Evolutionary conservation across 2,797 vertebrate species (phyloP), one percentile per base, ranked within the genome.

Genomic region (Sebastolobus alascanus): DNA sequence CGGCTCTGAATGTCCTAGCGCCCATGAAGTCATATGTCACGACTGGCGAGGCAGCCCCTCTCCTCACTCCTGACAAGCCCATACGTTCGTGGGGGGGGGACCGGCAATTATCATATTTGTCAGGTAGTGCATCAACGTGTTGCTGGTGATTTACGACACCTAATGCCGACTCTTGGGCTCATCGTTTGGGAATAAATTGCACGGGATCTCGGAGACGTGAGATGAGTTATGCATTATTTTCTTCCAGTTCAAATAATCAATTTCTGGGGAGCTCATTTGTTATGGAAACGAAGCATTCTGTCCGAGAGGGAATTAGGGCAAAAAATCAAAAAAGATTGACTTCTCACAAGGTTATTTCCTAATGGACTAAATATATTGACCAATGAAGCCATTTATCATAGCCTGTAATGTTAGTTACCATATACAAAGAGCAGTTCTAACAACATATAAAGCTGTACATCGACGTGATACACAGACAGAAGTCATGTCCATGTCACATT

Each of bases 21-120:
- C 88, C 93, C 93, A 92, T 92, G 90, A 94, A 96, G 93, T 94
- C 94, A 92, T 95, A 94, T 94, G 94, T 96, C 94, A 95, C 54
- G 83, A 82, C 84, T 69, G 91, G 91, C 80, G 90, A 93, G 88
- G 90, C 92, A 83, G 90, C 90, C 90, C 89, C 82, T 88, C 90
- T 90, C 92, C 92, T 87, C 68, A 13, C 37, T 75, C 66, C 80
- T 85, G 90, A 90, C 90, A 90, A 75, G 87, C 90, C 91, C 90
- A 89, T 93, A 90, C 84, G 84, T 91, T 95, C 58, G 56, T 82
- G 82, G 85, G 69, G 6, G 6, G 16, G 43, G 43, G 6, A 6
- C 70, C 84, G 5, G 87, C 92, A 91, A 93, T 95, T 94, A 95
- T 94, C 94, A 92, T 93, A 94, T 93, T 91, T 93, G 92, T 93